These are phyloP conservation scores for Siniperca knerii DNA, from an alignment of 2,113 vertebrate species.

Conservation along the genomic window DNA sequence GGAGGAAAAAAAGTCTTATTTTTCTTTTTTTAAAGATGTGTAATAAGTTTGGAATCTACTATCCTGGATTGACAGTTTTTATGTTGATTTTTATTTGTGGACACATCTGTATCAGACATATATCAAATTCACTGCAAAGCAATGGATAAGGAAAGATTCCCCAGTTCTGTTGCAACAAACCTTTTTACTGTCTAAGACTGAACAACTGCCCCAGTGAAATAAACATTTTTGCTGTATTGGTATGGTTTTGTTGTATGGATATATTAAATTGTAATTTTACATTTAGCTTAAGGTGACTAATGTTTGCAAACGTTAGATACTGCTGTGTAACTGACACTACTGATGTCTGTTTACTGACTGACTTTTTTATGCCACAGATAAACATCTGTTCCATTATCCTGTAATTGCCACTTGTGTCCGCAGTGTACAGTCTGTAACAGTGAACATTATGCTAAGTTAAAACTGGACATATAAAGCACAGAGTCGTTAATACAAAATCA, in stretches of 20 bases:
- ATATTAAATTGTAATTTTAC: background rate
- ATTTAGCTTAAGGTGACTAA: too few species aligned
- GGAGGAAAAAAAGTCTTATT: background rate
- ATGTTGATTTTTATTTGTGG: slow-evolving; percentile 11
- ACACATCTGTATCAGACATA: slow-evolving; percentile 24
- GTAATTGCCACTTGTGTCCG: too few species aligned
- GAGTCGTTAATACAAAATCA: too few species aligned
- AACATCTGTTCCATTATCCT: too few species aligned
- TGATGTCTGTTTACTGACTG: too few species aligned
- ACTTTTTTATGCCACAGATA: too few species aligned
- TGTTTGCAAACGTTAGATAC: too few species aligned
- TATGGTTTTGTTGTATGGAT: background rate
- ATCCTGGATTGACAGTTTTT: slow-evolving; percentile 5
- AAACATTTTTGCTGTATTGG: slow-evolving; percentile 24
- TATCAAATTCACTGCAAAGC: background rate
- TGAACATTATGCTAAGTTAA: background rate
- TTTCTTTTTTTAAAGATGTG: background rate
- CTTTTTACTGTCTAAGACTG: slow-evolving; percentile 1
- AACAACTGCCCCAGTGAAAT: slow-evolving; percentile 43
- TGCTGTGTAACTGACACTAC: too few species aligned
- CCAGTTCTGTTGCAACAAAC: background rate
- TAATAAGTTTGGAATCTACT: background rate
- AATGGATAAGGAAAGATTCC: background rate
- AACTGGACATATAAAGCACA: background rate
- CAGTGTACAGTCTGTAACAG: too few species aligned